Evolutionary conservation across 2,797 vertebrate species (phyloP).

Genomic region (Siniperca undulata): DNA sequence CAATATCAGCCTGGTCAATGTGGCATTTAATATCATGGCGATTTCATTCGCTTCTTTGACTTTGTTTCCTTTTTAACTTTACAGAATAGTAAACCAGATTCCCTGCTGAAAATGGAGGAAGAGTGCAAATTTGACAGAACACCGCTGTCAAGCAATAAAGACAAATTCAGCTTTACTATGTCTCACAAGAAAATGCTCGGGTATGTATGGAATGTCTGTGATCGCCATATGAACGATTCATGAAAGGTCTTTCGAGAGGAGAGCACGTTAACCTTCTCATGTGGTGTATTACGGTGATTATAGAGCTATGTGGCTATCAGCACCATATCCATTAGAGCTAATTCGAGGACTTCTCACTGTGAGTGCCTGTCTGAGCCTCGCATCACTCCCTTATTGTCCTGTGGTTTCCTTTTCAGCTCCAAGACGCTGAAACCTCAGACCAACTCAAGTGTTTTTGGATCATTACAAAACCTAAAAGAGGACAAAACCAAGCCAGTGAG

Average conservation of each 20-base stretch:
- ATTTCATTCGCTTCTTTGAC: not conserved
- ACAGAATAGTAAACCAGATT: constrained; percentile 99
- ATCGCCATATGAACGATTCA: constrained; percentile 22
- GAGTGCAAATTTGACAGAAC: constrained; percentile 94
- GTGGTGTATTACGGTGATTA: constrained; percentile 52
- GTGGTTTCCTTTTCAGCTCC: constrained; percentile 85
- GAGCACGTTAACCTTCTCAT: constrained; percentile 41
- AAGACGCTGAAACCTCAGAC: constrained; percentile 93
- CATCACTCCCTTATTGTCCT: constrained; percentile 53
- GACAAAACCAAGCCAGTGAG: constrained; percentile 95
- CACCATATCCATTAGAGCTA: constrained; percentile 54
- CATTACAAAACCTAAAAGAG: constrained; percentile 97
- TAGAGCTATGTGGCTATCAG: constrained; percentile 54
- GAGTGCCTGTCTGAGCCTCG: constrained; percentile 41
- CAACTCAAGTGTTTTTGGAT: constrained; percentile 93
- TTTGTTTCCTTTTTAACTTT: constrained; percentile 54
- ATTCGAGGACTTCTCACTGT: constrained; percentile 65
- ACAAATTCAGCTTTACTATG: constrained; percentile 94
- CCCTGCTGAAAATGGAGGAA: constrained; percentile 98
- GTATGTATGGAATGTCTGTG: constrained; percentile 82
- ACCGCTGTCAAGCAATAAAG: constrained; percentile 91
- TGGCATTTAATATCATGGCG: too few relatives aligned
- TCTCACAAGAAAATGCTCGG: constrained; percentile 94
- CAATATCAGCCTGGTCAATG: not conserved
- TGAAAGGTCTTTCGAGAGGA: constrained; percentile 9